Conservation (phyloP, 2,888 invertebrate genomes). For the Cheilosia scutellata region DNA sequence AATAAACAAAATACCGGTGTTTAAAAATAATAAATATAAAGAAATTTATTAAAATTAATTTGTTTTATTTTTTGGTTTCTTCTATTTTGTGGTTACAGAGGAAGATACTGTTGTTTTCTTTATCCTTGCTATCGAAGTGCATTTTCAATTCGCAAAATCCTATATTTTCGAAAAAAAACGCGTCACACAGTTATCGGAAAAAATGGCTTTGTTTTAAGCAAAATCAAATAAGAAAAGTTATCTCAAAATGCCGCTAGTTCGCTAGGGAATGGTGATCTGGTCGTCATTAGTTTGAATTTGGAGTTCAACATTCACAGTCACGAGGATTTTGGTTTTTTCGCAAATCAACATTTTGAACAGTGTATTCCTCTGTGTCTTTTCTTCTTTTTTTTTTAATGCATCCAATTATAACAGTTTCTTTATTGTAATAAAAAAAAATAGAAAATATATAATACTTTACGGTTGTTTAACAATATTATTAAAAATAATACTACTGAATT, state of each 20-base stretch:
- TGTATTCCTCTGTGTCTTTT: not conserved
- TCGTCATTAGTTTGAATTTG: no score
- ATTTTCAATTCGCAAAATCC: no score
- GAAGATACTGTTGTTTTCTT: constrained; percentile 7
- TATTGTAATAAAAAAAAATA: not conserved
- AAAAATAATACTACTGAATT: not conserved
- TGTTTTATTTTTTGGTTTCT: constrained; percentile 43
- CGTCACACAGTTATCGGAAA: no score
- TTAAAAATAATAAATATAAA: constrained; percentile 74
- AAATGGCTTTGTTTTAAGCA: no score
- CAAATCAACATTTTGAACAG: not conserved
- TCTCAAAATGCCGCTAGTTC: no score
- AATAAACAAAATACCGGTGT: constrained; percentile 73
- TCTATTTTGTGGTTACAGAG: constrained; percentile 17
- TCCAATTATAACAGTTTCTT: not conserved
- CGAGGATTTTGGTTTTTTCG: no score
- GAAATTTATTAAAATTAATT: constrained; percentile 49
- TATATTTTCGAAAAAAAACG: no score
- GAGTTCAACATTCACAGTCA: no score
- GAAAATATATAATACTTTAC: not conserved
- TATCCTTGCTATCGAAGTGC: not conserved
- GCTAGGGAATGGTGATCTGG: no score
- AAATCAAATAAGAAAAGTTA: no score
- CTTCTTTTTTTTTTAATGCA: not conserved
- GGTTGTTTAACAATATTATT: constrained; percentile 9